Base-by-base conservation (phyloP, 2,888 invertebrate genomes). In the Hydropsyche betteni region DNA sequence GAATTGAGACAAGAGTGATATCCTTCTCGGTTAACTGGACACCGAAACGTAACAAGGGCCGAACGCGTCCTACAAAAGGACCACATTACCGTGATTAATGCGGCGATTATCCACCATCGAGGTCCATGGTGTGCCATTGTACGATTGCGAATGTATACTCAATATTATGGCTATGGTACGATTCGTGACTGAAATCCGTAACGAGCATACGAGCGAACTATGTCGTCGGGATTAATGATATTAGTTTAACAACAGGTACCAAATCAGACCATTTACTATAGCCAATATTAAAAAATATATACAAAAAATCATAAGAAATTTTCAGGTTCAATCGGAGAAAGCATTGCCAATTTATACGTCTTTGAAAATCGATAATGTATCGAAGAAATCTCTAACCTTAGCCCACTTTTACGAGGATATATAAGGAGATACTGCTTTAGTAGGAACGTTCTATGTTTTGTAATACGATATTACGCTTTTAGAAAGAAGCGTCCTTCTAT, bases 371-470 rank as follows among this genome's bases (percentile, higher is more conserved):
- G 12, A 14, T 53, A 53, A 5, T 4, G 12, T 5, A 14, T 14
- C 24, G 58, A 58, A 58, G 24, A 58, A 16, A 5, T 16, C 51
- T 14, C 33, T 68, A 33, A 68, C 74, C 74, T 74, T 74, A 53
- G 74, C 74, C 74, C 52, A 74, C 52, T 68, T 74, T 14, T n/a
- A 12, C 36, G 53, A 52, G 68, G 68, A 36, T 68, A 38, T 74
- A 74, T 74, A 74, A 74, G 74, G 74, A 68, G 74, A 74, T 52
- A 74, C 74, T 34, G 14, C 68, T 68, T n/a, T n/a, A 10, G 36
- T 34, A 52, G 68, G 12, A 64, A 52, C 36, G 50, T 61, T 61
- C 16, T 14, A 34, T 24, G 51, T 74, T 68, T 74, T n/a, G 68
- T 8, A 68, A 68, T 52, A 68, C 51, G 53, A 71, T 71, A 36